These are phyloP conservation scores for Caerostris darwini DNA, from an alignment of 1,140 invertebrate genomes.

Conservation along the genomic window DNA sequence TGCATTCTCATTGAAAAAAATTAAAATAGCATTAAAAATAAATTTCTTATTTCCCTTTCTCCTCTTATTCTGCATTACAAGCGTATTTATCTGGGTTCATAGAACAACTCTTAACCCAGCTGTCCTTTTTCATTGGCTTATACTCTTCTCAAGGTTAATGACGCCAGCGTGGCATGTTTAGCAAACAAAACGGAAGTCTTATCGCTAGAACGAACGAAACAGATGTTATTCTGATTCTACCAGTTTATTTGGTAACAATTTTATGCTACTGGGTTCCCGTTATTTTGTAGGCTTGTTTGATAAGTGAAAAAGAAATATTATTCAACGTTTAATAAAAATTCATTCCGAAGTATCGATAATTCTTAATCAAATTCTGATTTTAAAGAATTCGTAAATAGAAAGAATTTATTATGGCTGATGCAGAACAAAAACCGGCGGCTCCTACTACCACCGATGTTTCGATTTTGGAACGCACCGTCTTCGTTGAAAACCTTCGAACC, in stretches of 20 bases:
- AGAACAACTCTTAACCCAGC: conserved; percentile 70
- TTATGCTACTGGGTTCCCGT: not conserved
- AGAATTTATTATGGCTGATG: conserved; percentile 4
- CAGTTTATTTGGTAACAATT: conserved; percentile 38
- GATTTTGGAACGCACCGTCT: conserved; percentile 58
- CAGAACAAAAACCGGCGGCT: not conserved
- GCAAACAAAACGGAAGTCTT: conserved; percentile 72
- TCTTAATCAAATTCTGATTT: not conserved
- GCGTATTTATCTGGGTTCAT: conserved; percentile 53
- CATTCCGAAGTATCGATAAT: not conserved
- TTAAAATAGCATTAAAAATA: conserved; percentile 5
- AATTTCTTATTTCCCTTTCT: not conserved
- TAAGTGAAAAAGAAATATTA: not conserved
- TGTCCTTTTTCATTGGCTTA: conserved; percentile 69
- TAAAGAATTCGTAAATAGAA: not conserved
- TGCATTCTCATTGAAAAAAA: conserved; percentile 32
- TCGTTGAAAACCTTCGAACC: conserved; percentile 71
- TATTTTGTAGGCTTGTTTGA: not conserved
- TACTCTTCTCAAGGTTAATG: conserved; percentile 69
- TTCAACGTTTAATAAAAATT: not conserved
- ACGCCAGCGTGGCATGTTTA: conserved; percentile 73
- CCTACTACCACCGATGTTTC: not conserved
- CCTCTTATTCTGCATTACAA: not conserved
- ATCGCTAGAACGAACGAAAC: conserved; percentile 6
- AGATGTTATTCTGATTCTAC: conserved; percentile 51